These are phyloP conservation scores for Lepidonotus clava DNA, from an alignment of 2,888 invertebrate species.

Conservation along the genomic window DNA sequence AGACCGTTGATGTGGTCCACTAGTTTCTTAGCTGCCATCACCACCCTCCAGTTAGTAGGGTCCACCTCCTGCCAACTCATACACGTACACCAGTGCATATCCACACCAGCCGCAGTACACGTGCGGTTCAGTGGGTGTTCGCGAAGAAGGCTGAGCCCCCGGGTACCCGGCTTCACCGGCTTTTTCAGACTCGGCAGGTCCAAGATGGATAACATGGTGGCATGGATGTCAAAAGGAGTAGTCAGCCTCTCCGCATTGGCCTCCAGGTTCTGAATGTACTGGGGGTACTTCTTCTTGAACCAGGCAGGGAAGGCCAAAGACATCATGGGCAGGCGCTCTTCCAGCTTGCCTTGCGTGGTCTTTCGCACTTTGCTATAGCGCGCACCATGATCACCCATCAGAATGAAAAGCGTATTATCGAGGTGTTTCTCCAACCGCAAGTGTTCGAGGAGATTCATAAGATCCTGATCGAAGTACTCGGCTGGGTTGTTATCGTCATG, in stretches of 20 bases:
- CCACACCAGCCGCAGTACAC: conserved; percentile 70
- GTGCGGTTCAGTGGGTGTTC: conserved; percentile 72
- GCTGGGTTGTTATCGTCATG: conserved; percentile 76
- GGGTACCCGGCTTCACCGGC: neutral
- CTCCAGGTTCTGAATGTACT: conserved; percentile 45
- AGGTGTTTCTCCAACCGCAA: conserved; percentile 68
- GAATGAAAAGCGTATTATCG: conserved; percentile 73
- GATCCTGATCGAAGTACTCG: conserved; percentile 71
- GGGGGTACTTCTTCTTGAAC: conserved; percentile 63
- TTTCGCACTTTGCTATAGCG: conserved; percentile 71
- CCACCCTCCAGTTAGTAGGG: neutral
- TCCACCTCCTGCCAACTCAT: conserved; percentile 66
- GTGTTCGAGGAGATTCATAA: conserved; percentile 68
- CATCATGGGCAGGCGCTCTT: conserved; percentile 77
- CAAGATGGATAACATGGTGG: conserved; percentile 72
- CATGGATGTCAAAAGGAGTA: conserved; percentile 77
- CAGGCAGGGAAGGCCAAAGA: conserved; percentile 71
- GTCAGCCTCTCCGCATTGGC: conserved; percentile 71
- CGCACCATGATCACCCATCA: conserved; percentile 78
- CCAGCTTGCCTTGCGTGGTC: conserved; percentile 75
- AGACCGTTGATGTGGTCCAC: conserved; percentile 52
- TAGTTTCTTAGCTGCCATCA: conserved; percentile 34
- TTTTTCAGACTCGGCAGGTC: conserved; percentile 55
- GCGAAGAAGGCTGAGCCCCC: conserved; percentile 73
- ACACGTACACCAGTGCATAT: conserved; percentile 78